Evolutionary conservation across 1,140 invertebrate genomes (phyloP), one percentile per base, ranked within the genome.

Genomic region (Nephotettix cincticeps): DNA sequence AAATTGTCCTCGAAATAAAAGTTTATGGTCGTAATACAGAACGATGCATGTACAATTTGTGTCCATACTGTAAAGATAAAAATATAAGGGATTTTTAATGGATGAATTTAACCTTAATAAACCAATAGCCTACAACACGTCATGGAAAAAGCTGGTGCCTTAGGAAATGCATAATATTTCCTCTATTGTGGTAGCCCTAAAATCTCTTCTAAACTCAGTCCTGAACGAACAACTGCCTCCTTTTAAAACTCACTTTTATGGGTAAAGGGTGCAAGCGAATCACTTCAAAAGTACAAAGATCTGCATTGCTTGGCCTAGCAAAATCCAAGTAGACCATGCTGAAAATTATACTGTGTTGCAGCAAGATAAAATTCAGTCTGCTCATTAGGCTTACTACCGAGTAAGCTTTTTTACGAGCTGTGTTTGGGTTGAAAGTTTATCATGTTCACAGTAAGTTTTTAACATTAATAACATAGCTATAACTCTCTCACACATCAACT

Each of bases 301-400:
- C 23, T 27, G 58, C 13, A 27, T 63, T 63, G 19, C 58, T 27
- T 63, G 29, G 58, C 19, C 29, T 25, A 28, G 58, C 25, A 25
- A 19, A 14, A 27, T 63, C 19, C 27, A 63, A 63, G 29, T 63
- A 6, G 58, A 63, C 29, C 29, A 28, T 63, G 58, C 58, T 63
- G 58, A 63, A 63, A 63, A 63, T 63, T 63, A 28, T 30, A 63
- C 58, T 9, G 3, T 63, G 29, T 28, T 27, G 17, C 6, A 63
- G 25, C 58, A 63, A 30, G 58, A 63, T 28, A 27, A 63, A 63
- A 63, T 63, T 13, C 58, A 63, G 58, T 63, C 58, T 28, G 58
- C 58, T 13, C 58, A 63, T 63, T 63, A 27, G 58, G 23, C 58
- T 28, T 27, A 63, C 23, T 11, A 63, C 19, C 58, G 29, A 13